Conservation (phyloP, 2,888 invertebrate species). For the Dorcus parallelipipedus region DNA sequence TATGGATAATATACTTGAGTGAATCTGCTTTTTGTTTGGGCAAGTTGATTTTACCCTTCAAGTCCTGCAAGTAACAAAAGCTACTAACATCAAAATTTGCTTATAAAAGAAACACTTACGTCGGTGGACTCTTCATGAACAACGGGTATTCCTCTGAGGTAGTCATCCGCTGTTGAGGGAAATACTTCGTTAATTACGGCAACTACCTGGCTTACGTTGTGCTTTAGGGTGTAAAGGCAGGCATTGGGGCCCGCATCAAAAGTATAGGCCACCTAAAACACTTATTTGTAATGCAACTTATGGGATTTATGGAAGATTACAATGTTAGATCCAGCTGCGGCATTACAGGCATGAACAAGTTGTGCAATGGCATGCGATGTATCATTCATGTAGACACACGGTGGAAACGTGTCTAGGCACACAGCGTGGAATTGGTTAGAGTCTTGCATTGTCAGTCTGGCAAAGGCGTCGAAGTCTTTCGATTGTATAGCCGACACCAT, state of each 20-base stretch:
- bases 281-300: neutral
- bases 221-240: conserved; percentile 78
- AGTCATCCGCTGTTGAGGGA: conserved; percentile 58
- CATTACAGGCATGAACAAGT: conserved; percentile 82
- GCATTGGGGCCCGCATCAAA: conserved; percentile 99
- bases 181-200: conserved; percentile 69
- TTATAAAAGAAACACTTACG: conserved; percentile 28
- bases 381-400: conserved; percentile 89
- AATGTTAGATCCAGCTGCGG: conserved; percentile 52
- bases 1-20: conserved; percentile 80
- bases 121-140: conserved; percentile 32
- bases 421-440: conserved; percentile 97
- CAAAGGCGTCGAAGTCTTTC: conserved; percentile 79
- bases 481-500: conserved; percentile 60
- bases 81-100: neutral
- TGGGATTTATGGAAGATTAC: neutral
- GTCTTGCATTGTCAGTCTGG: conserved; percentile 94
- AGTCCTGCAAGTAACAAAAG: conserved; percentile 18
- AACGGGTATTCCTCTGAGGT: conserved; percentile 57
- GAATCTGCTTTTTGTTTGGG: conserved; percentile 46
- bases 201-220: conserved; percentile 68
- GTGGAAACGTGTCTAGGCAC: conserved; percentile 91
- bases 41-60: conserved; percentile 8
- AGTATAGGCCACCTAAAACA: conserved; percentile 79
- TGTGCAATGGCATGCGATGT: conserved; percentile 76